A percentile compares a stretch with the other conserved stretches of the same genome.
Evolutionary conservation across 2,797 vertebrate genomes (phyloP).

Genomic region (Tachyglossus aculeatus): DNA sequence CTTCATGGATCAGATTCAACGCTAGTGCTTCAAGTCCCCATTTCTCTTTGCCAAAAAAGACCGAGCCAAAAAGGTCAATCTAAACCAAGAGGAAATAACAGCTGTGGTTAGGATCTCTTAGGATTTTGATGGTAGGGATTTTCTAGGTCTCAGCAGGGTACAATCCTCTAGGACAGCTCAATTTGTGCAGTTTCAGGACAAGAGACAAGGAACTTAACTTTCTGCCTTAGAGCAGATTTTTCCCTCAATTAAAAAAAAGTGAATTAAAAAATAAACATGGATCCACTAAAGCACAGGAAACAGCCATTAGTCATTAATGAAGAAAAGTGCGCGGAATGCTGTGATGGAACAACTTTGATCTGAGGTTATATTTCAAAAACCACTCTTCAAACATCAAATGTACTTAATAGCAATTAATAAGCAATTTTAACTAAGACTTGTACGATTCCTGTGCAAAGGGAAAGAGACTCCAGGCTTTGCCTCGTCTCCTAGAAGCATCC

Average conservation of each 20-base stretch:
- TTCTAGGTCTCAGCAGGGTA: not conserved
- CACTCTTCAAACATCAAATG: constrained; percentile 23
- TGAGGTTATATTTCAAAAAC: constrained; percentile 35
- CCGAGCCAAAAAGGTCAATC: not conserved
- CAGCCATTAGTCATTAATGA: not conserved
- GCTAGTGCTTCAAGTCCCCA: rapidly evolving
- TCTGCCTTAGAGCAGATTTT: not conserved
- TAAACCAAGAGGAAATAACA: constrained; percentile 18
- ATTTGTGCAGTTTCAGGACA: constrained; percentile 17
- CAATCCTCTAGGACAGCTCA: not conserved
- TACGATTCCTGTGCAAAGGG: constrained; percentile 67
- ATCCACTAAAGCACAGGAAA: not conserved
- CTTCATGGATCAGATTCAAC: not conserved
- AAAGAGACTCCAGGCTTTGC: constrained; percentile 72
- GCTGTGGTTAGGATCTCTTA: not conserved
- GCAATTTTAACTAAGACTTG: constrained; percentile 70
- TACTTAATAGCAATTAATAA: constrained; percentile 72
- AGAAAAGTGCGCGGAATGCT: not conserved
- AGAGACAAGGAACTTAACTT: not conserved
- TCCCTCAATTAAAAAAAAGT: constrained; percentile 8
- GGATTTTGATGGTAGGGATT: not conserved
- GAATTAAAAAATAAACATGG: not conserved
- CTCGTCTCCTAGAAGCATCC: constrained; percentile 91
- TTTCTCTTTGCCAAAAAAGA: not conserved
- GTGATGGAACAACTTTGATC: constrained; percentile 20